These are phyloP conservation scores for Cettia cetti DNA, from an alignment of 2,113 vertebrate species.

Conservation along the genomic window DNA sequence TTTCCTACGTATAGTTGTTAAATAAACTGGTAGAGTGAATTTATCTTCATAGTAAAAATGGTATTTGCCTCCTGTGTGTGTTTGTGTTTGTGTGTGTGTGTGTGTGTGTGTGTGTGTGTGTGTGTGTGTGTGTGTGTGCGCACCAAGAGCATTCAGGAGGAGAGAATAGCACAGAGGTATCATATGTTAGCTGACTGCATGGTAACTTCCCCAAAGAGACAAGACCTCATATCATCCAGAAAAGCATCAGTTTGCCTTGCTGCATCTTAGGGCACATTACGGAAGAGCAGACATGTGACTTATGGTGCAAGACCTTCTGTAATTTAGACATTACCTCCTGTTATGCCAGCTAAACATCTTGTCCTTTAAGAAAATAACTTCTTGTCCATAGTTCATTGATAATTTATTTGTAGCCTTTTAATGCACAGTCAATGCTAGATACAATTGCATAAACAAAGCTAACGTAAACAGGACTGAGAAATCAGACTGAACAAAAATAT, in stretches of 20 bases:
- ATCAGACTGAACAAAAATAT: not conserved
- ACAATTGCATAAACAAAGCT: not conserved
- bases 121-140: not conserved
- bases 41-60: not conserved
- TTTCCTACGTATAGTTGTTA: not conserved
- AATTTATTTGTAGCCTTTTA: not conserved
- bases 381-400: not conserved
- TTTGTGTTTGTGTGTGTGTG: too few relatives aligned
- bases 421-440: not conserved
- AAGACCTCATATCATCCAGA: not conserved
- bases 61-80: not conserved
- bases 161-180: not conserved
- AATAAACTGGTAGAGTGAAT: not conserved
- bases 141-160: not conserved
- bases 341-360: not conserved
- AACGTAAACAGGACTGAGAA: not conserved
- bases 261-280: not conserved
- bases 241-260: not conserved
- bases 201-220: not conserved
- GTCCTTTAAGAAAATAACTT: not conserved
- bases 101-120: not conserved
- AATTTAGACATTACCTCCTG: not conserved
- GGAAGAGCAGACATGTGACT: not conserved
- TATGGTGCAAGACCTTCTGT: not conserved
- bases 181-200: not conserved